A percentile compares a stretch with the other conserved stretches of the same genome.
phyloP scores from a whole-genome alignment of 2,888 invertebrate genomes.

The Flabesymbios commensalis region DNA sequence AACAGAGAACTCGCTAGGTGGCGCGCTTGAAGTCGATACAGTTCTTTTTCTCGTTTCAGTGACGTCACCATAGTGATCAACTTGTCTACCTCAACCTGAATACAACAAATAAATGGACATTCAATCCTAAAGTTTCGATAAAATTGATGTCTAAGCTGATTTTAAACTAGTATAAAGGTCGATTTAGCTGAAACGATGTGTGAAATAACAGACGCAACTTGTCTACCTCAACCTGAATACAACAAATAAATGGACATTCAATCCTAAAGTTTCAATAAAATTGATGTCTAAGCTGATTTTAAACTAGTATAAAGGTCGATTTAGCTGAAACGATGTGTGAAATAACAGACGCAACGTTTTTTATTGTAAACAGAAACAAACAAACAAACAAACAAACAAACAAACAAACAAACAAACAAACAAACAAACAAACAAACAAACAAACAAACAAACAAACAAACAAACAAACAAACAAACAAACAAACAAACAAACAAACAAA shows the following conservation, averaged over 20 bases:
- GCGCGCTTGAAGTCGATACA: conserved; percentile 23
- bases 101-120: neutral
- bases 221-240: conserved; percentile 29
- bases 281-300: neutral
- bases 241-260: neutral
- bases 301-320: too few relatives aligned
- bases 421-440: too few relatives aligned
- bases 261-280: neutral
- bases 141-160: neutral
- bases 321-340: too few relatives aligned
- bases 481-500: too few relatives aligned
- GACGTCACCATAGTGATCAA: conserved; percentile 29
- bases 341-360: too few relatives aligned
- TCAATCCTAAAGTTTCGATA: neutral
- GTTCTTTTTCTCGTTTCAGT: conserved; percentile 25
- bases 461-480: too few relatives aligned
- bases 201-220: too few relatives aligned
- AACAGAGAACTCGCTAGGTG: too few relatives aligned
- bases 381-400: neutral
- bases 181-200: too few relatives aligned
- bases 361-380: conserved; percentile 24
- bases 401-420: too few relatives aligned
- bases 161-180: too few relatives aligned
- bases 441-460: too few relatives aligned
- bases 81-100: conserved; percentile 30